These are phyloP conservation scores for Tenthredo notha DNA, from an alignment of 2,888 invertebrate genomes.

Conservation along the genomic window DNA sequence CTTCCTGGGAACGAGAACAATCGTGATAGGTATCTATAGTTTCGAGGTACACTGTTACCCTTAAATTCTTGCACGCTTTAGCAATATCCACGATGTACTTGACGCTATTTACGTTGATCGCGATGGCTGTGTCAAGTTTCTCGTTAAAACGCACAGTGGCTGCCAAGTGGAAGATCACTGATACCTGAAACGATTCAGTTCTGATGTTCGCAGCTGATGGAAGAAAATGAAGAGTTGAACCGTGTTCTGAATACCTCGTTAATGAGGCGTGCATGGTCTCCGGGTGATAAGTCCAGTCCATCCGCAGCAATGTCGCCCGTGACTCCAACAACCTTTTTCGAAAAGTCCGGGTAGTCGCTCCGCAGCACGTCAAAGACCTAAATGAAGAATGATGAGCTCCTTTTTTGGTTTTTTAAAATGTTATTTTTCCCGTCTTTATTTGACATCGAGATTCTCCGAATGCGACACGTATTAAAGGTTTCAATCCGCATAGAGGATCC, in stretches of 20 bases:
- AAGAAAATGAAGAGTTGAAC: not conserved
- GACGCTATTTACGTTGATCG: slow-evolving; percentile 57
- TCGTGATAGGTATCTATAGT: not conserved
- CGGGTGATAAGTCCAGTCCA: slow-evolving; percentile 74
- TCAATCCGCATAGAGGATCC: too few relatives aligned
- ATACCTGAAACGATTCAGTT: slow-evolving; percentile 49
- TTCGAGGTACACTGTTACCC: slow-evolving; percentile 41
- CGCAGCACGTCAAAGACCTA: slow-evolving; percentile 65
- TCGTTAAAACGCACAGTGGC: slow-evolving; percentile 59
- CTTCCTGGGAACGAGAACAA: not conserved
- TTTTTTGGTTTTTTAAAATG: too few relatives aligned
- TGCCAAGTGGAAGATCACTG: slow-evolving; percentile 59
- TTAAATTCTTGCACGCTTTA: slow-evolving; percentile 57
- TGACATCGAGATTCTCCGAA: too few relatives aligned
- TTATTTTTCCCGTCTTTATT: too few relatives aligned
- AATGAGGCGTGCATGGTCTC: slow-evolving; percentile 67
- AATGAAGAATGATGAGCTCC: not conserved
- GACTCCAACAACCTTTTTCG: slow-evolving; percentile 76
- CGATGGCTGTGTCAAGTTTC: slow-evolving; percentile 52
- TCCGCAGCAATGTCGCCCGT: slow-evolving; percentile 75
- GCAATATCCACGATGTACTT: slow-evolving; percentile 57
- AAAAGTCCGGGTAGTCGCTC: slow-evolving; percentile 68
- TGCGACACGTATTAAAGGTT: too few relatives aligned
- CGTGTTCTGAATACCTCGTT: slow-evolving; percentile 56
- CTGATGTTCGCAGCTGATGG: not conserved